phyloP scores from a whole-genome alignment of 1,140 invertebrate species.

The Drosophila erecta region DNA sequence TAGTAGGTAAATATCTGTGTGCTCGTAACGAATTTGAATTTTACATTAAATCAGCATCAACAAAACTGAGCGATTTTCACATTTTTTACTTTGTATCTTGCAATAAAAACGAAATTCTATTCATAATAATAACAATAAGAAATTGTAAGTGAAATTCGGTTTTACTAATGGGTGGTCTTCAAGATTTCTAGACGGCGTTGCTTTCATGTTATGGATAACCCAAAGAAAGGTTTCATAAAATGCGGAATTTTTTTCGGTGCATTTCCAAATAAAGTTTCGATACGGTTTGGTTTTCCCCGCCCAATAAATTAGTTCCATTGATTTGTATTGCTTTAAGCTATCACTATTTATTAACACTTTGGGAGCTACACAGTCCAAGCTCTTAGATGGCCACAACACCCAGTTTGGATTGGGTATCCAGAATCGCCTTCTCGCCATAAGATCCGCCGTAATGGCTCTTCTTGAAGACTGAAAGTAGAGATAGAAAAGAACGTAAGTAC shows the following conservation, averaged over 20 bases:
- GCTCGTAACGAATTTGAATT: constrained; percentile 78
- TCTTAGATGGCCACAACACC: constrained; percentile 59
- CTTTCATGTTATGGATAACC: no score
- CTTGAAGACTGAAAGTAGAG: constrained; percentile 55
- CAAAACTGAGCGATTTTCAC: constrained; percentile 78
- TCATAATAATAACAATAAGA: constrained; percentile 68
- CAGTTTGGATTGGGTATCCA: constrained; percentile 61
- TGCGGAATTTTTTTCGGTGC: no score
- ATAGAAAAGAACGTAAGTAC: constrained; percentile 11
- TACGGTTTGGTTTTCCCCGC: not conserved
- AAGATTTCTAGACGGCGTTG: not conserved
- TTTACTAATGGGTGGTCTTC: constrained; percentile 25
- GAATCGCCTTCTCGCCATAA: constrained; percentile 48
- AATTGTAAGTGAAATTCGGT: constrained; percentile 27
- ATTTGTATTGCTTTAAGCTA: constrained; percentile 53
- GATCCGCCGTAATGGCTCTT: constrained; percentile 62
- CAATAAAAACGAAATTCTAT: constrained; percentile 75
- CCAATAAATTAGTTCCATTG: not conserved
- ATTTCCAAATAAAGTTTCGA: no score
- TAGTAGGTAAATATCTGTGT: constrained; percentile 83
- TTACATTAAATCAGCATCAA: constrained; percentile 75
- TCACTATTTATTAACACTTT: constrained; percentile 78
- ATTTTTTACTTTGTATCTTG: constrained; percentile 82
- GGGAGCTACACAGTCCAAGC: constrained; percentile 19
- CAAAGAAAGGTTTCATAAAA: no score